Evolutionary conservation across 2,797 vertebrate genomes (phyloP).

Genomic region (Labroides dimidiatus): DNA sequence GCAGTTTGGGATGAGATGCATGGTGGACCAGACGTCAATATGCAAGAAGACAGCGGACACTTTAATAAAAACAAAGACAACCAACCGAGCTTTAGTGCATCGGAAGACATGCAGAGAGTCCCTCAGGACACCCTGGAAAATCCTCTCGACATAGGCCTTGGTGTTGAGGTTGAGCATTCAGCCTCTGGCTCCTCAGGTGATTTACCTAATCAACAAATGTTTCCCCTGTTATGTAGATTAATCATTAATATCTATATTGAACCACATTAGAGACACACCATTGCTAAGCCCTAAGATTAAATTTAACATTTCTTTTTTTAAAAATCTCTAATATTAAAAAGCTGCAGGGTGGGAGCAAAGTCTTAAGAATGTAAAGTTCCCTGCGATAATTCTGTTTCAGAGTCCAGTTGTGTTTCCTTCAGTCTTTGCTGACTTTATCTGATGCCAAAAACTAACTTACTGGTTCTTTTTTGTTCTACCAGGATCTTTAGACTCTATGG

Average conservation of each 20-base stretch:
- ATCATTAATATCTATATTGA: not conserved
- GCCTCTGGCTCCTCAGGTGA: constrained; percentile 74
- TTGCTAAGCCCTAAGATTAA: not conserved
- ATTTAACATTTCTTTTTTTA: not conserved
- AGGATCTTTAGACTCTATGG: constrained; percentile 71
- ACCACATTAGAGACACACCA: too few relatives aligned
- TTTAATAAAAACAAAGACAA: constrained; percentile 83
- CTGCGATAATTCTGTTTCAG: not conserved
- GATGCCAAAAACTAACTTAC: not conserved
- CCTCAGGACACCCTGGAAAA: constrained; percentile 78
- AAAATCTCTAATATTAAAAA: too few relatives aligned
- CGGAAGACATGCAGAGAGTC: constrained; percentile 74
- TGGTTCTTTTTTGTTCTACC: constrained; percentile 25
- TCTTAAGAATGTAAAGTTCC: too few relatives aligned
- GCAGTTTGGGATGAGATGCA: constrained; percentile 40
- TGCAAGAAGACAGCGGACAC: constrained; percentile 78
- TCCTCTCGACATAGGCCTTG: constrained; percentile 71
- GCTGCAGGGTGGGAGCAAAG: too few relatives aligned
- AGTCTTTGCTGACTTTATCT: not conserved
- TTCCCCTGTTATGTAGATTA: not conserved
- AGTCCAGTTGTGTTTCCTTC: not conserved
- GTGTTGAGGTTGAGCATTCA: constrained; percentile 67
- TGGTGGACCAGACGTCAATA: constrained; percentile 55
- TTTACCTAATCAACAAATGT: not conserved
- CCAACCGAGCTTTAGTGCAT: constrained; percentile 62